Conservation (phyloP, 35 echinoderm and acorn worm species). For the Amphiura filiformis region DNA sequence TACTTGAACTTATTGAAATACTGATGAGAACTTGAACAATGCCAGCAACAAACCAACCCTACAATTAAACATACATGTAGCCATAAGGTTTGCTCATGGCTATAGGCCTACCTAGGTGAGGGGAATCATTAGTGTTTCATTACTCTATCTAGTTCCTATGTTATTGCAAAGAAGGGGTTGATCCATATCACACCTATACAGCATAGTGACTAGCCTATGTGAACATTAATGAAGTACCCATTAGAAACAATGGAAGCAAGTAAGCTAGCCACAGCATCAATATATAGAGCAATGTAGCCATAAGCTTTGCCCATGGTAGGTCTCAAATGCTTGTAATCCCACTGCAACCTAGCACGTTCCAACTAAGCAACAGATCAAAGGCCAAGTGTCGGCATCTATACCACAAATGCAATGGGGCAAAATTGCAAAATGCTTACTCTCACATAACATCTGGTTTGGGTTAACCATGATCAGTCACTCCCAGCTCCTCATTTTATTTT, state of each 20-base stretch:
- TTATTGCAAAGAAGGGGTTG: too few species aligned
- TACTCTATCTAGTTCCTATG: too few species aligned
- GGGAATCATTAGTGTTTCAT: too few species aligned
- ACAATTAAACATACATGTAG: too few species aligned
- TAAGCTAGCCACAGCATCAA: not conserved
- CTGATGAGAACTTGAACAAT: too few species aligned
- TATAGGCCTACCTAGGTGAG: too few species aligned
- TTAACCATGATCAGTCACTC: not conserved
- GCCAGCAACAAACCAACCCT: too few species aligned
- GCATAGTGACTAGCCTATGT: too few species aligned
- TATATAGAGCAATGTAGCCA: not conserved
- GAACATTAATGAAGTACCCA: too few species aligned
- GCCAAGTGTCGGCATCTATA: constrained; percentile 1
- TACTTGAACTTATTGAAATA: too few species aligned
- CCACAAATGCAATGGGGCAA: not conserved
- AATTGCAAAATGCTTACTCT: not conserved
- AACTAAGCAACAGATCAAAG: not conserved
- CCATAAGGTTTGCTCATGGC: too few species aligned
- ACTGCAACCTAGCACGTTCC: constrained; percentile 5
- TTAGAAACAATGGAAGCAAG: not conserved
- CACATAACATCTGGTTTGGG: constrained; percentile 1
- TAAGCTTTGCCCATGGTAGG: constrained; percentile 6
- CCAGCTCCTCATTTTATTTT: not conserved
- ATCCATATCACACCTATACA: too few species aligned
- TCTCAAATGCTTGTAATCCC: not conserved